Percentiles rank a stretch among this genome's conserved stretches.
Conservation (phyloP, 2,113 vertebrate genomes). For the Neofelis nebulosa region DNA sequence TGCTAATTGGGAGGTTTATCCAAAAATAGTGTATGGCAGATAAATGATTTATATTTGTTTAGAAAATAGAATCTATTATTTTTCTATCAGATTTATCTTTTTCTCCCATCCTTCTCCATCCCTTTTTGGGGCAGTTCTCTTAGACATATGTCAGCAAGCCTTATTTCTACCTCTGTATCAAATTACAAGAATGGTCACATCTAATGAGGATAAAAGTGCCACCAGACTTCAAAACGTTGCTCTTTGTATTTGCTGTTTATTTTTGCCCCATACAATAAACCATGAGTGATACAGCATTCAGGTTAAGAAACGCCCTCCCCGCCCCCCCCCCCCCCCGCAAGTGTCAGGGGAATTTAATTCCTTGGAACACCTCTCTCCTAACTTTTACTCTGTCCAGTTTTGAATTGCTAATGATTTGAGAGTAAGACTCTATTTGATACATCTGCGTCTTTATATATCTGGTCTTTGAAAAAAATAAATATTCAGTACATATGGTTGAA, state of each 20-base stretch:
- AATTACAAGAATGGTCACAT: neutral
- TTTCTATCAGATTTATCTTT: neutral
- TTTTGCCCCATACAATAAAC: neutral
- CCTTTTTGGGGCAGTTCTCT: neutral
- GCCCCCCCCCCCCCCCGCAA: neutral
- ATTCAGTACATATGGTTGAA: neutral
- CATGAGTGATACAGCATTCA: neutral
- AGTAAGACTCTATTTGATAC: neutral
- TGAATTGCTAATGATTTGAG: neutral
- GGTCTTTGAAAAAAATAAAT: constrained; percentile 26
- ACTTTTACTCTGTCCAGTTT: neutral
- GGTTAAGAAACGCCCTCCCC: neutral
- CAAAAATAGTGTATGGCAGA: neutral
- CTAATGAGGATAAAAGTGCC: neutral
- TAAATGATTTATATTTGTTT: constrained; percentile 7
- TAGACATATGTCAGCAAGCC: neutral
- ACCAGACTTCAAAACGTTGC: constrained; percentile 3
- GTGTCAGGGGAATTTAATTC: neutral
- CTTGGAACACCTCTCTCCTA: neutral
- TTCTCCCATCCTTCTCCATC: neutral
- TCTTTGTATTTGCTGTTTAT: neutral
- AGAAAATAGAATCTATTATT: constrained; percentile 9
- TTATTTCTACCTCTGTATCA: neutral
- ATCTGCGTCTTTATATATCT: neutral
- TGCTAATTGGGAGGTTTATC: constrained; percentile 23